These are phyloP conservation scores for Acromyrmex heyeri DNA, from an alignment of 1,140 invertebrate species.

Conservation along the genomic window DNA sequence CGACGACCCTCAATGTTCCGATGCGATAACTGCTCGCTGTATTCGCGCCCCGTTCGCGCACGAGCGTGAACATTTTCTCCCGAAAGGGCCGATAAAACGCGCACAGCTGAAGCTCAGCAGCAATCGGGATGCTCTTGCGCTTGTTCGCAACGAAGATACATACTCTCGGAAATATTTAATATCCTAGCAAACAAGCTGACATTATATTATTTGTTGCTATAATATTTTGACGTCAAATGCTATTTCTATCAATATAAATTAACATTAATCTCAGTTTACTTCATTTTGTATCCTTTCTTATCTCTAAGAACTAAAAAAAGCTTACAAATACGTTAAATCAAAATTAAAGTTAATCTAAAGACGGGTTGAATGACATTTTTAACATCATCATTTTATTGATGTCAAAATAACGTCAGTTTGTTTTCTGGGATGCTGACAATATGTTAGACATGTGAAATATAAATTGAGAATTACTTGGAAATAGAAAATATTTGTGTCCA, in stretches of 20 bases:
- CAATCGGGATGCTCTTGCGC: constrained; percentile 69
- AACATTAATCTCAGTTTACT: too few species aligned
- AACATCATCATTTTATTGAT: too few species aligned
- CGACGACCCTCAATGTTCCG: constrained; percentile 66
- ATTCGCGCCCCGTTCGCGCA: constrained; percentile 19
- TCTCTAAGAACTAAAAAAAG: too few species aligned
- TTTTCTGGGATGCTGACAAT: too few species aligned
- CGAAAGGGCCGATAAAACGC: constrained; percentile 62
- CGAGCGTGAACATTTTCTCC: constrained; percentile 39
- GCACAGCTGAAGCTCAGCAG: not conserved
- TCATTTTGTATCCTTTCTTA: too few species aligned
- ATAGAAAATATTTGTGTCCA: not conserved
- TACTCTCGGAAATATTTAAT: not conserved
- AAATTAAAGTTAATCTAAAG: too few species aligned
- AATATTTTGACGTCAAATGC: too few species aligned
- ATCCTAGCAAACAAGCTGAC: not conserved
- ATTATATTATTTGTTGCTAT: too few species aligned
- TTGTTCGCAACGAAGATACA: not conserved
- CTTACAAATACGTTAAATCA: too few species aligned
- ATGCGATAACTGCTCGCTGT: constrained; percentile 52
- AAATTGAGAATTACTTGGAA: not conserved
- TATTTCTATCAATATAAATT: too few species aligned
- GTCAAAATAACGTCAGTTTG: too few species aligned
- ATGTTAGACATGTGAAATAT: not conserved
- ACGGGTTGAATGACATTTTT: too few species aligned